Evolutionary conservation across 2,797 vertebrate species (phyloP).

Genomic region (Sebastes taczanowskii): DNA sequence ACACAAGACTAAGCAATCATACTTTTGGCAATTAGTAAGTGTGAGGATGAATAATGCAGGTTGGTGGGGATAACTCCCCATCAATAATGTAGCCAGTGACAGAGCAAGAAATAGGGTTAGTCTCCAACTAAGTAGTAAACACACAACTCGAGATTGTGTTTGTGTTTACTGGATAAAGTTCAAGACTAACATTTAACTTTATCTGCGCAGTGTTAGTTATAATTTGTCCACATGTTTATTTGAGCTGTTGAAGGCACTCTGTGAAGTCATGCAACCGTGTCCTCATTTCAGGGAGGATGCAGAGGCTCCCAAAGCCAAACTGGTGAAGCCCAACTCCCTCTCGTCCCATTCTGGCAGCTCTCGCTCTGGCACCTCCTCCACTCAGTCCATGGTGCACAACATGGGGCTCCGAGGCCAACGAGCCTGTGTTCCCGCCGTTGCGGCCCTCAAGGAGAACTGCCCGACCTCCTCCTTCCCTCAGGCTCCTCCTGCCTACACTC

Average conservation of each 20-base stretch:
- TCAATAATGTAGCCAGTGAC: slow-evolving; percentile 43
- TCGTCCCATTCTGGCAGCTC: slow-evolving; percentile 90
- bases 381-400: slow-evolving; percentile 90
- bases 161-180: background rate
- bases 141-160: background rate
- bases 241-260: background rate
- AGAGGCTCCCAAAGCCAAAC: slow-evolving; percentile 91
- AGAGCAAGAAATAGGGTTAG: background rate
- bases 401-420: slow-evolving; percentile 83
- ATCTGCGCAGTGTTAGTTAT: too few species aligned
- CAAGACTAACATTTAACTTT: background rate
- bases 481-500: slow-evolving; percentile 75
- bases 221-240: background rate
- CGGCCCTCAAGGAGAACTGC: slow-evolving; percentile 76
- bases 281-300: slow-evolving; percentile 88
- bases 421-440: slow-evolving; percentile 81
- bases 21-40: background rate
- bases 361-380: slow-evolving; percentile 90
- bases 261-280: slow-evolving; percentile 1
- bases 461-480: slow-evolving; percentile 66
- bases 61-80: background rate
- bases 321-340: slow-evolving; percentile 91
- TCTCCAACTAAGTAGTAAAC: background rate
- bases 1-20: background rate
- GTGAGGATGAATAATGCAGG: slow-evolving; percentile 44